phyloP scores from a whole-genome alignment of 2,797 vertebrate genomes.

The Dendrocincla tyrannina region DNA sequence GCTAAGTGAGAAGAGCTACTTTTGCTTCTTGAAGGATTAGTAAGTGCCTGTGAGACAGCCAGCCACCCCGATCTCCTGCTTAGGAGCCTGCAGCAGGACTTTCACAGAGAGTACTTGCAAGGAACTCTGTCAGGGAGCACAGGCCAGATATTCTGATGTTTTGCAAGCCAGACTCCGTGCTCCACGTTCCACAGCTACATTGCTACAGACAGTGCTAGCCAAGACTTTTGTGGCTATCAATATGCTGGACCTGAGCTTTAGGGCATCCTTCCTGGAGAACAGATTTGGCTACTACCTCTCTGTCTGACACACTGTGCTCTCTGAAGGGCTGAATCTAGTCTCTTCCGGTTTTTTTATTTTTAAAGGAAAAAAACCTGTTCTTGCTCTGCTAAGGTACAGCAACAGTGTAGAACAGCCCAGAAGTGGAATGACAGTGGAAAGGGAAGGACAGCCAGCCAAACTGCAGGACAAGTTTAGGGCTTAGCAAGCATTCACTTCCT shows the following conservation, averaged over 20 bases:
- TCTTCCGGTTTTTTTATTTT: neutral
- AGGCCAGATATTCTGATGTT: neutral
- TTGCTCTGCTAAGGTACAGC: neutral
- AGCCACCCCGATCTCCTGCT: neutral
- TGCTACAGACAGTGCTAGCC: neutral
- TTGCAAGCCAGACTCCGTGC: neutral
- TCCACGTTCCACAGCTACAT: accelerated
- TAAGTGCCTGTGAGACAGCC: neutral
- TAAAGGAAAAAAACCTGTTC: neutral
- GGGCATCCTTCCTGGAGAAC: neutral
- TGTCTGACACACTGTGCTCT: neutral
- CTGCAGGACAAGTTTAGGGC: neutral
- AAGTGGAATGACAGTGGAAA: neutral
- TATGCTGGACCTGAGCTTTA: neutral
- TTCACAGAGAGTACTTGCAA: neutral
- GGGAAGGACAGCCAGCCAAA: neutral
- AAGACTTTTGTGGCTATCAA: neutral
- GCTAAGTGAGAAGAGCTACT: neutral
- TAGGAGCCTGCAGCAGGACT: neutral
- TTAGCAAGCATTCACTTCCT: neutral
- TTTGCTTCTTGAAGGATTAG: neutral
- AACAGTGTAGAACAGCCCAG: neutral
- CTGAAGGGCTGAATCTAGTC: neutral
- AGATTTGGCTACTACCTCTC: neutral
- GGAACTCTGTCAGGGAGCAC: neutral